These are phyloP conservation scores for Glyptemys insculpta DNA, from an alignment of 2,797 vertebrate genomes.

Conservation along the genomic window DNA sequence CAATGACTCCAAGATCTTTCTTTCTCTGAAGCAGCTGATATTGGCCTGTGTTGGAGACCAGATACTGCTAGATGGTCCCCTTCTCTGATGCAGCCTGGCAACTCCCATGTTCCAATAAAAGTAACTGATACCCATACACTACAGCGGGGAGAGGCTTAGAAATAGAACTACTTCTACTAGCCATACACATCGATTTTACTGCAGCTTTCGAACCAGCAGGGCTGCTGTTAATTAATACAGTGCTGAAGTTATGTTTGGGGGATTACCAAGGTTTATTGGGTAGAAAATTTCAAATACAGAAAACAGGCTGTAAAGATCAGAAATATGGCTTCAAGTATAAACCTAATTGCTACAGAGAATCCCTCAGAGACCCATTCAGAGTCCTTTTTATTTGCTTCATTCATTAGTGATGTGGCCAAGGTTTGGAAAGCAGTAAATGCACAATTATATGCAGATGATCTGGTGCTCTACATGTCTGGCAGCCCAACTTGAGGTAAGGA, in stretches of 20 bases:
- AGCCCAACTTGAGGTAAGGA: background rate
- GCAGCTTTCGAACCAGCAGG: background rate
- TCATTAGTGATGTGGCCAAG: constrained; percentile 63
- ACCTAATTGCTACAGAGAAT: constrained; percentile 72
- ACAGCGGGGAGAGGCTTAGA: rapidly evolving
- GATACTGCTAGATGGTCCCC: background rate
- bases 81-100: background rate
- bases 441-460: constrained; percentile 25
- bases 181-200: background rate
- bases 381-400: constrained; percentile 67
- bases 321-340: constrained; percentile 73
- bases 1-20: background rate
- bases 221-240: constrained; percentile 73
- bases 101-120: constrained; percentile 17
- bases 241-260: constrained; percentile 70
- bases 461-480: background rate
- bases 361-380: constrained; percentile 73
- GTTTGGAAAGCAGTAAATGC: constrained; percentile 65
- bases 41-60: no score
- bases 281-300: constrained; percentile 77
- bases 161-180: background rate
- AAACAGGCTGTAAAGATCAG: constrained; percentile 71
- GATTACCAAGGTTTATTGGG: constrained; percentile 73
- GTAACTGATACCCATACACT: background rate
- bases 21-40: background rate